phyloP scores from a whole-genome alignment of 1,140 invertebrate genomes.

The Saccostrea glomerata region DNA sequence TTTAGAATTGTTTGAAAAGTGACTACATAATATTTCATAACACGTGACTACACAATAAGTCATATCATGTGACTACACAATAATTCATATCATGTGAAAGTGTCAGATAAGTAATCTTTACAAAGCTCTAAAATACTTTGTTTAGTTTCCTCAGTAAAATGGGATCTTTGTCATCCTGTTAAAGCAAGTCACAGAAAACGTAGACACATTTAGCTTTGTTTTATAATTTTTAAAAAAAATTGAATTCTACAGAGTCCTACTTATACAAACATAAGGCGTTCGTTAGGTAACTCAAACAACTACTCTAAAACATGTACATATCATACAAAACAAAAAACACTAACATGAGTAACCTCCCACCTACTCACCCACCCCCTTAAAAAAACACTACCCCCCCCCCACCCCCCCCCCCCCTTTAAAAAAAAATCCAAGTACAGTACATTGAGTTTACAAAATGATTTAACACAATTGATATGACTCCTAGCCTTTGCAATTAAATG shows the following conservation, averaged over 20 bases:
- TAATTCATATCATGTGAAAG: not conserved
- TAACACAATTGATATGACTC: too few relatives aligned
- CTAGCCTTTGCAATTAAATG: too few relatives aligned
- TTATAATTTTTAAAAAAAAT: not conserved
- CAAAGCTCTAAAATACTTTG: not conserved
- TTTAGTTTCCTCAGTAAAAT: slow-evolving; percentile 21
- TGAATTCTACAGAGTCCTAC: too few relatives aligned
- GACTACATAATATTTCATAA: too few relatives aligned
- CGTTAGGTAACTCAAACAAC: not conserved
- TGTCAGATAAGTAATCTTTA: not conserved
- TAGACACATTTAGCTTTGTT: not conserved
- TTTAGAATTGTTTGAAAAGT: too few relatives aligned
- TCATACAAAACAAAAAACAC: not conserved
- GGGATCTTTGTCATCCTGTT: slow-evolving; percentile 18
- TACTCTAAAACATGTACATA: not conserved
- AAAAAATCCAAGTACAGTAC: too few relatives aligned
- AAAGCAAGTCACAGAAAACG: not conserved
- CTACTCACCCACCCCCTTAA: too few relatives aligned
- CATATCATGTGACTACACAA: not conserved
- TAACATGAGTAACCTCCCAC: too few relatives aligned
- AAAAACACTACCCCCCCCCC: too few relatives aligned
- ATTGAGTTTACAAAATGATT: too few relatives aligned
- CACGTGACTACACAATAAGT: not conserved
- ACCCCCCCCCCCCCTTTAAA: too few relatives aligned
- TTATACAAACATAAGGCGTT: not conserved